Percentiles rank a stretch among this genome's conserved stretches.
These are phyloP conservation scores for Holothuria scabra DNA, from an alignment of 53 echinoderm and acorn worm species.

Conservation along the genomic window DNA sequence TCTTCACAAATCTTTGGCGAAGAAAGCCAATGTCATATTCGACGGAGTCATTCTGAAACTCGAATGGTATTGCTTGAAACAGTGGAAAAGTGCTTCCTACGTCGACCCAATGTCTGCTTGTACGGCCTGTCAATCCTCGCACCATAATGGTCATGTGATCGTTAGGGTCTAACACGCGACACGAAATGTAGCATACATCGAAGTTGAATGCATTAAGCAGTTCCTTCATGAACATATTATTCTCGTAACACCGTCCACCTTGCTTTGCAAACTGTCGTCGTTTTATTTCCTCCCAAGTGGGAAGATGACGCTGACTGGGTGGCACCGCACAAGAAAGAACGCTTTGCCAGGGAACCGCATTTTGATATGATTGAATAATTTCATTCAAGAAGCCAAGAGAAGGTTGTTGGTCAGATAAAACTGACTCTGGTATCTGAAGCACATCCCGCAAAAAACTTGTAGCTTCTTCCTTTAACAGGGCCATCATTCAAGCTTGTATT, in stretches of 20 bases:
- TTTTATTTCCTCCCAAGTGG: constrained; percentile 18
- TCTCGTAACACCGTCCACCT: constrained; percentile 30
- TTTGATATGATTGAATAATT: constrained; percentile 27
- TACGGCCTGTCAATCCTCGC: not conserved
- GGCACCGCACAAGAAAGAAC: not conserved
- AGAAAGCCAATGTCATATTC: constrained; percentile 12
- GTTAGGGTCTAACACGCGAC: not conserved
- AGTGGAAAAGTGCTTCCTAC: too few species aligned
- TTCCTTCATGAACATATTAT: constrained; percentile 29
- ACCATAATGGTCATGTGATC: constrained; percentile 30
- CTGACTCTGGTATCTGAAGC: not conserved
- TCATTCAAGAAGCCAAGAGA: not conserved
- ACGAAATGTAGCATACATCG: constrained; percentile 4
- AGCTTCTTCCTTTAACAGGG: not conserved
- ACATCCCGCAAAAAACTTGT: not conserved
- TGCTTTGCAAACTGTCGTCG: not conserved
- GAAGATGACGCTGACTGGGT: constrained; percentile 3
- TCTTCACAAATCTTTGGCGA: too few species aligned
- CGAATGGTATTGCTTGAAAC: constrained; percentile 38
- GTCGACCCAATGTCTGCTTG: constrained; percentile 17
- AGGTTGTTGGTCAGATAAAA: not conserved
- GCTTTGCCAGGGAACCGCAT: constrained; percentile 35
- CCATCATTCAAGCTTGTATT: too few species aligned
- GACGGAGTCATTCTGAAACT: constrained; percentile 34
- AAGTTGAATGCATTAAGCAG: constrained; percentile 27